Base-by-base conservation (phyloP, 2,797 vertebrate genomes). In the Eulemur coronatus region DNA sequence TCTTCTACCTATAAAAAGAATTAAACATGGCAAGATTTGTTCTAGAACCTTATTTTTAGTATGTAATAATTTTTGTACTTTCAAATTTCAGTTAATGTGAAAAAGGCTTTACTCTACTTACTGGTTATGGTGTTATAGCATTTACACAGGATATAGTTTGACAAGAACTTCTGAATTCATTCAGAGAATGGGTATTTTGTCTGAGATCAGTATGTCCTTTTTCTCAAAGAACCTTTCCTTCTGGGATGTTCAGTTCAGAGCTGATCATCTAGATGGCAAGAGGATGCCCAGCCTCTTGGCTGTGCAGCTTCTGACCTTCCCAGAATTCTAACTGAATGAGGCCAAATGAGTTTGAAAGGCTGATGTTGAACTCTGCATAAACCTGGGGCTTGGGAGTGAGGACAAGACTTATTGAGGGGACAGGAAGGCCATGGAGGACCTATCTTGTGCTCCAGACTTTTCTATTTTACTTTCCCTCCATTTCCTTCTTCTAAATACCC, bases 151-250 rank as follows among this genome's bases (percentile, higher is more conserved):
- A 20, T 26, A 5, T 2, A 24, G n/a, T 95, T 85, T 38, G 80
- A 69, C 14, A 35, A 79, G 38, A 89, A 55, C 67, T 92, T 95
- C 10, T 89, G 46, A 70, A 70, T 93, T 89, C 9, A 35, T 73
- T 94, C 69, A 82, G 63, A 89, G n/a, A 67, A 92, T 70, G 67
- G 14, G 52, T 72, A 41, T 76, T 80, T 94, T 80, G 35, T 41
- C 41, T 94, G 50, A 79, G 79, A 57, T 94, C 48, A 52, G 52
- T 86, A 91, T 96, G 14, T 69, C 84, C 20, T 78, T 87, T 94
- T 26, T 84, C 43, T 75, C 28, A 72, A 59, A 69, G 35, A 69
- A 15, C 0, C 22, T 48, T 89, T 93, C 33, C 67, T 79, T 89
- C 69, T 76, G 38, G 35, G 30, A 70, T 43, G 24, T n/a, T 91